Percentiles rank a stretch among this genome's conserved stretches.
These are phyloP conservation scores for Aratinga solstitialis DNA, from an alignment of 2,797 vertebrate genomes.

Conservation along the genomic window DNA sequence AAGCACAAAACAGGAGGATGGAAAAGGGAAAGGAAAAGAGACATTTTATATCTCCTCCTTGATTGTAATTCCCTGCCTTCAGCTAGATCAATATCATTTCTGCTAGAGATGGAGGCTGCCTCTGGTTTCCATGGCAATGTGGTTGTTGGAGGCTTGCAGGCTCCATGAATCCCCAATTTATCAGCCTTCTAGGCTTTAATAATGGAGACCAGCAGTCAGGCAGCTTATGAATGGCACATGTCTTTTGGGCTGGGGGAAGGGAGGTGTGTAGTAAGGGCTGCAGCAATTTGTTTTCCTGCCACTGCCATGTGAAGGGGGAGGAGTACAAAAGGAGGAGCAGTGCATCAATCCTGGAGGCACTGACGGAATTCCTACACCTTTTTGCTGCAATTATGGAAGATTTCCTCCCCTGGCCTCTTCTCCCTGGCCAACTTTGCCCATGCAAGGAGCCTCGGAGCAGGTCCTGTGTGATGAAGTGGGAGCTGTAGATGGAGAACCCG, in stretches of 20 bases:
- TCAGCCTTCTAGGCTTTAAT: slow-evolving; percentile 75
- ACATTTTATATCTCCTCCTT: slow-evolving; percentile 50
- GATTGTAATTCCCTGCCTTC: slow-evolving; percentile 59
- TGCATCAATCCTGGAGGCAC: slow-evolving; percentile 30
- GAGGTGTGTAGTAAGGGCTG: slow-evolving; percentile 5
- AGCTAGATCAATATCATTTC: slow-evolving; percentile 69
- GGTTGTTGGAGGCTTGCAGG: slow-evolving; percentile 69
- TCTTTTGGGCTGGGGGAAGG: slow-evolving; percentile 56
- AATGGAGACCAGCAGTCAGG: slow-evolving; percentile 68
- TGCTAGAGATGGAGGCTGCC: slow-evolving; percentile 65
- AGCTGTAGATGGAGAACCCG: neutral
- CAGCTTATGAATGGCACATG: slow-evolving; percentile 73
- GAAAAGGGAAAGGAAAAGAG: neutral
- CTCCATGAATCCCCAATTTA: slow-evolving; percentile 75
- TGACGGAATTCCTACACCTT: slow-evolving; percentile 53
- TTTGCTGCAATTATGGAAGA: neutral
- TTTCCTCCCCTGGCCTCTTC: neutral
- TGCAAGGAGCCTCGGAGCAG: neutral
- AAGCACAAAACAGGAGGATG: slow-evolving; percentile 27
- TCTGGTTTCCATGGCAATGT: slow-evolving; percentile 79
- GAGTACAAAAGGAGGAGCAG: neutral
- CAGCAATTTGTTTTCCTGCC: slow-evolving; percentile 65
- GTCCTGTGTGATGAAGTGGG: neutral
- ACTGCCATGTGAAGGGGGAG: neutral
- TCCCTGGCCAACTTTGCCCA: neutral